These are phyloP conservation scores for Calephelis nemesis DNA, from an alignment of 1,140 invertebrate species.

Conservation along the genomic window DNA sequence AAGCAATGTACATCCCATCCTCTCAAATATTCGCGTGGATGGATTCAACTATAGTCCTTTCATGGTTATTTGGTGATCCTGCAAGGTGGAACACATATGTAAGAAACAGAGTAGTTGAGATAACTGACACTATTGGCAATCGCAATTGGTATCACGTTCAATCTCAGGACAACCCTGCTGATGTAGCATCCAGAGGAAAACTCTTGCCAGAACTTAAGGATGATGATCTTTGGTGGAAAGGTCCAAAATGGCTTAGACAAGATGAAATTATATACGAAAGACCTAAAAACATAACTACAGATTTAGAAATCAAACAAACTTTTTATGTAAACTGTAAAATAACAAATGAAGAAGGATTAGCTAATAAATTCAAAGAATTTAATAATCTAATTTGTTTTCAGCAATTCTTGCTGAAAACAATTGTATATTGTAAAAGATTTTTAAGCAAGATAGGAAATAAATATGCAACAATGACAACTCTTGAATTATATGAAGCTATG, in stretches of 20 bases:
- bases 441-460: neutral
- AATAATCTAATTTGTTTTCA: neutral
- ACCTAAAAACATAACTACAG: neutral
- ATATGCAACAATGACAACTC: neutral
- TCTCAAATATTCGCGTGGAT: neutral
- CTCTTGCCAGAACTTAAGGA: conserved; percentile 22
- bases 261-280: neutral
- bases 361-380: no score
- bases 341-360: neutral
- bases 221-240: conserved; percentile 30
- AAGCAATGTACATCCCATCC: neutral
- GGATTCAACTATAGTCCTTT: neutral
- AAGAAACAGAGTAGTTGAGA: neutral
- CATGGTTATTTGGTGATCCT: no score
- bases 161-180: conserved; percentile 28
- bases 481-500: neutral
- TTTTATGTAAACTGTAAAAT: neutral
- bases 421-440: neutral
- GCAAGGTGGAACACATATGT: no score
- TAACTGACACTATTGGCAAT: neutral
- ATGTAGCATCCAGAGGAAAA: conserved; percentile 34
- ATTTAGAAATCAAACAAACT: neutral
- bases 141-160: conserved; percentile 29
- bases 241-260: conserved; percentile 23
- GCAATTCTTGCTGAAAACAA: neutral